phyloP scores from a whole-genome alignment of 2,888 invertebrate species.

The Cryptophagus acutangulus region DNA sequence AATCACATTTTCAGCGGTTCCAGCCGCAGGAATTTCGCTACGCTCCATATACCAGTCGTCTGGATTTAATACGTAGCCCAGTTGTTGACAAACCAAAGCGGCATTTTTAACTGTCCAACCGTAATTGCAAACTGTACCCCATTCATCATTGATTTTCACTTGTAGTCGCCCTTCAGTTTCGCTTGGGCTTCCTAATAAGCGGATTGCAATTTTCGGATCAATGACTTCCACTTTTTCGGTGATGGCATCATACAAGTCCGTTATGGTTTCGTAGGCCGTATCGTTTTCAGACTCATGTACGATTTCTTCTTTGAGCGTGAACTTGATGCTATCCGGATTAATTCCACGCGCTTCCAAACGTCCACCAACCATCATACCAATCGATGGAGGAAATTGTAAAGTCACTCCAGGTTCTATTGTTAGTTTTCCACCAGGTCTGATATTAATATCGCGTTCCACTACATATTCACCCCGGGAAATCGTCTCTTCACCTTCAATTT shows the following conservation, averaged over 20 bases:
- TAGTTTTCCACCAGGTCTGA: constrained; percentile 87
- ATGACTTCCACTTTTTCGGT: constrained; percentile 59
- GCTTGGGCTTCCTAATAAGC: constrained; percentile 76
- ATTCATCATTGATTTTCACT: constrained; percentile 76
- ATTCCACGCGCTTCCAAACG: constrained; percentile 78
- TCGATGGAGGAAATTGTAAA: constrained; percentile 83
- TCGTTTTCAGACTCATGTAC: constrained; percentile 61
- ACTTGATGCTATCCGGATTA: constrained; percentile 71
- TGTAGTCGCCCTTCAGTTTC: constrained; percentile 83
- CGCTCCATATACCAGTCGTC: constrained; percentile 84
- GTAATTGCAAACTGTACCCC: constrained; percentile 98
- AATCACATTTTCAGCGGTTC: constrained; percentile 69
- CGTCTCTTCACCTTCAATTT: constrained; percentile 86
- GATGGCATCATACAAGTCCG: constrained; percentile 45
- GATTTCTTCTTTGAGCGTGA: constrained; percentile 74
- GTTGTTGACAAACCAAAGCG: constrained; percentile 89
- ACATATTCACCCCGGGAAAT: constrained; percentile 80
- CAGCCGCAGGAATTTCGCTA: constrained; percentile 74
- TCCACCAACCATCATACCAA: constrained; percentile 96
- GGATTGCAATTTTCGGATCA: constrained; percentile 64
- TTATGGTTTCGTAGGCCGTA: constrained; percentile 55
- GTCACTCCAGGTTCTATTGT: constrained; percentile 84
- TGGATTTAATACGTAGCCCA: constrained; percentile 89
- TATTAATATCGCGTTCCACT: constrained; percentile 90
- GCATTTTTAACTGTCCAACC: constrained; percentile 91